Base-by-base conservation (phyloP, 2,888 invertebrate genomes). In the Trachelus iudaicus region DNA sequence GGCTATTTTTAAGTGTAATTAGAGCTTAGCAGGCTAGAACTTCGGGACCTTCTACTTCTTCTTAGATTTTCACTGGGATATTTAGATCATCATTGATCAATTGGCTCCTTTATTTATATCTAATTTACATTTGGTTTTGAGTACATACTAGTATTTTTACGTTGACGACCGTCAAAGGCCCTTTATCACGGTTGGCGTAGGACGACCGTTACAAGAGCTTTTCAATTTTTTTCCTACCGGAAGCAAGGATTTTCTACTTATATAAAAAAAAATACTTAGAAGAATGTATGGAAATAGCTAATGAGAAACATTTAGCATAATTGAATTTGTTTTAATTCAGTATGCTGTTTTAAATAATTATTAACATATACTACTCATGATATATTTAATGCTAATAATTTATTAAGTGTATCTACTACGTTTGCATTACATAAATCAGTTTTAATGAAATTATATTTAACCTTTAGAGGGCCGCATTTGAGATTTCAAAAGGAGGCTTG, bases 1-100 rank as follows among this genome's bases (percentile, higher is more conserved):
- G 77, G 79, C 79, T 82, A 83, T 83, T 82, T 81, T 80, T n/a
- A 82, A 78, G 73, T 80, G 76, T 68, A 31, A 73, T 75, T 69
- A 75, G 78, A 80, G 34, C 71, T 34, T 56, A 56, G 23, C 56
- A 56, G 9, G 23, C 6, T 56, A 56, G 56, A 23, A 56, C 9
- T 23, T 56, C 1, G 23, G 56, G 23, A 56, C 9, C 23, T 56
- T 23, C 23, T 23, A 9, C 23, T 15, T 56, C 23, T 23, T 23
- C 56, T 56, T 56, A 23, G 6, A 56, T 15, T 56, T 15, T 23
- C 56, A 23, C 56, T 56, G 9, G 23, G 23, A 6, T 23, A 56
- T 23, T 23, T 56, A 56, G 56, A 56, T 56, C 23, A 56, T 56
- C 23, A 23, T 23, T 23, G 23, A 56, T 56, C 23, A 56, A 23